Base-by-base conservation (phyloP, 2,888 invertebrate species). In the Oligia strigilis region DNA sequence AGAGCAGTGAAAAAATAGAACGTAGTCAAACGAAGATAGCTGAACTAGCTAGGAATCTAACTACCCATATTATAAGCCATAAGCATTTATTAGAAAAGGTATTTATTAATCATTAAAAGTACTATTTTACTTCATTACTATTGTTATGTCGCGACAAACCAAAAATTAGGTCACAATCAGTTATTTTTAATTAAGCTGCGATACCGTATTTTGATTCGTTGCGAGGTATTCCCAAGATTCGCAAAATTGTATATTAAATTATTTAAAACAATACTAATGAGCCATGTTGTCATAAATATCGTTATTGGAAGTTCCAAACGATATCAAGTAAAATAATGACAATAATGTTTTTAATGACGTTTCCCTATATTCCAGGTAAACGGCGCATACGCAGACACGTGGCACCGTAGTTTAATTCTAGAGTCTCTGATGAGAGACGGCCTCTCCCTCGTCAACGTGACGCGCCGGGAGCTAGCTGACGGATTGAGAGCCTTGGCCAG, bases 301-400 rank as follows among this genome's bases (percentile, higher is more conserved):
- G 9, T 14, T 43, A 14, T 8, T 9, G n/a, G 36, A 70, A 73
- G 0, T 78, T 64, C n/a, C 69, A 36, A 52, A 58, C 13, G 4
- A 40, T 36, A 77, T 46, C 11, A 29, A 52, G 29, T 52, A 60
- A 60, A 66, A 60, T 67, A 40, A 40, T 8, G 23, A 49, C 36
- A 43, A n/a, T 65, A 17, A 14, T 60, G 13, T 77, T 69, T 70
- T 55, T 29, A 43, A 55, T 60, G 1, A 66, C 17, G 1, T 55
- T 65, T 52, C 13, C 29, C 29, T 52, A 62, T 58, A 43, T 77
- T 77, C 23, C 88, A 98, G 98, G 97, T 97, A 64, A 97, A 97
- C 88, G 98, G 98, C 84, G 97, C 98, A 90, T 98, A 98, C 91
- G 97, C 97, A 64, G 98, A 98, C 88, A 96, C 98, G 76, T 97